A percentile compares a stretch with the other conserved stretches of the same genome.
Evolutionary conservation across 2,888 invertebrate species (phyloP).

Genomic region (Pandemis cinnamomeana): DNA sequence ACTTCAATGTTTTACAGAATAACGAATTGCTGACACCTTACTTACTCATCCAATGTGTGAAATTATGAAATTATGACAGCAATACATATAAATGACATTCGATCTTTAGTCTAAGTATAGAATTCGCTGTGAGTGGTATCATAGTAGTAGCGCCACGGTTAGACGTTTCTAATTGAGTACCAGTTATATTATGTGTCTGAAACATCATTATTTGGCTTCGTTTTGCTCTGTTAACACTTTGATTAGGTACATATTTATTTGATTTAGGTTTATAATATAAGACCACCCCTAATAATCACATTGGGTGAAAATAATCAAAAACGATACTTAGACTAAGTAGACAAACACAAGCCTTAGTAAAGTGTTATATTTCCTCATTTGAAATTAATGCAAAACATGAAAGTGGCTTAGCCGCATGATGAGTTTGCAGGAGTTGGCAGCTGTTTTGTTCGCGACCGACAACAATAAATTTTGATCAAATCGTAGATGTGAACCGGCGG

Average conservation of each 20-base stretch:
- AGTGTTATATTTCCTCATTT: conserved; percentile 16
- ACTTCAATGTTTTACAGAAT: conserved; percentile 11
- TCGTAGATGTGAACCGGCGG: conserved; percentile 51
- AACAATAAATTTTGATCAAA: conserved; percentile 50
- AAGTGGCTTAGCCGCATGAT: conserved; percentile 32
- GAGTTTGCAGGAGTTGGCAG: conserved; percentile 41
- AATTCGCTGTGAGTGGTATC: too few relatives aligned
- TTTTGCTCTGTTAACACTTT: too few relatives aligned
- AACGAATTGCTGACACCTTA: background rate
- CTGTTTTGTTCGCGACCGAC: conserved; percentile 39
- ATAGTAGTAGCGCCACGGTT: too few relatives aligned
- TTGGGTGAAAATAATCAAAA: background rate
- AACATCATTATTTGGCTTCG: too few relatives aligned
- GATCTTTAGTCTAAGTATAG: background rate
- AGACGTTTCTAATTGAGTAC: too few relatives aligned
- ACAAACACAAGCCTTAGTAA: background rate
- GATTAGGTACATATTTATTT: too few relatives aligned
- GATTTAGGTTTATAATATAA: too few relatives aligned
- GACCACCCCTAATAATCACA: background rate
- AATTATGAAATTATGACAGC: background rate
- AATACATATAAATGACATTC: too few relatives aligned
- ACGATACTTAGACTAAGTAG: background rate
- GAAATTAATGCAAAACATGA: conserved; percentile 34
- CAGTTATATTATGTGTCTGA: too few relatives aligned
- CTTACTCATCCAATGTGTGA: background rate